phyloP scores from a whole-genome alignment of 2,797 vertebrate species.

The Adrianichthys oophorus region DNA sequence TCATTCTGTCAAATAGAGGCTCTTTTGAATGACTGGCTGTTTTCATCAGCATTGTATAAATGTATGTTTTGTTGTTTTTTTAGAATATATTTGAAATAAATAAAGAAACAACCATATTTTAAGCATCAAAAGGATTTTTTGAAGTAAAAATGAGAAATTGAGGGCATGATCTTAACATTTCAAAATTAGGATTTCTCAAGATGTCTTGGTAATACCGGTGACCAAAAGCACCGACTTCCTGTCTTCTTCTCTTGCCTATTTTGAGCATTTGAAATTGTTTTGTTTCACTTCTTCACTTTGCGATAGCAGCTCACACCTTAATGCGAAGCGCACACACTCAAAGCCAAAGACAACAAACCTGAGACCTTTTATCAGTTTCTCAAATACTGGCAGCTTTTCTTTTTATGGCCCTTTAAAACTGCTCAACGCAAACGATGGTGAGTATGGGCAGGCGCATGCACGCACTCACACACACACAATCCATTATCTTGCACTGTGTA shows the following conservation, averaged over 20 bases:
- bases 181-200: no score
- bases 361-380: constrained; percentile 44
- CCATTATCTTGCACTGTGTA: constrained; percentile 26
- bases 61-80: no score
- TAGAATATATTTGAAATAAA: no score
- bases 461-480: constrained; percentile 10
- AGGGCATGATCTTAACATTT: no score
- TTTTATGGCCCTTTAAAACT: constrained; percentile 42
- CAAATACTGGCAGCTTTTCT: constrained; percentile 34
- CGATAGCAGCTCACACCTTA: not conserved
- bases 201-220: no score
- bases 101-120: no score
- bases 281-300: not conserved
- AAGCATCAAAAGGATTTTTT: no score
- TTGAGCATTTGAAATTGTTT: constrained; percentile 1
- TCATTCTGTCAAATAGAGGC: no score
- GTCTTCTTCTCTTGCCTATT: not conserved
- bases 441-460: constrained; percentile 12
- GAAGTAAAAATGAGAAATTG: no score
- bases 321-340: constrained; percentile 1
- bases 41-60: no score
- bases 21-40: no score
- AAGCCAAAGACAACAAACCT: constrained; percentile 48
- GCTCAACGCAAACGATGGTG: constrained; percentile 24
- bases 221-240: no score